phyloP scores from a whole-genome alignment of 2,113 vertebrate species.

The Paramormyrops kingsleyae region DNA sequence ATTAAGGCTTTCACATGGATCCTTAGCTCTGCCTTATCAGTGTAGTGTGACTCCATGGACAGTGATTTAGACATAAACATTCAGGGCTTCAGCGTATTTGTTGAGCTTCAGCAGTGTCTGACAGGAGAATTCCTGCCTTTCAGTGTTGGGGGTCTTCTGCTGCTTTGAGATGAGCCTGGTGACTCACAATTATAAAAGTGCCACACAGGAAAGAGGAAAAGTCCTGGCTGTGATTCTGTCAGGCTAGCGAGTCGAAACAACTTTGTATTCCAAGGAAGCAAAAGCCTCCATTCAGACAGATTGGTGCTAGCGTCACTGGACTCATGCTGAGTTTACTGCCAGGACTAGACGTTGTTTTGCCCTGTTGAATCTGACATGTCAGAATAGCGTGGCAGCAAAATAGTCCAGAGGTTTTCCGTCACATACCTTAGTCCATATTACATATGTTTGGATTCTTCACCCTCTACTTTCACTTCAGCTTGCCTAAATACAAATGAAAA shows the following conservation, averaged over 20 bases:
- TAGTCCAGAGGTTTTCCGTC: background rate
- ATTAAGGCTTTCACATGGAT: background rate
- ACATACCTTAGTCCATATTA: background rate
- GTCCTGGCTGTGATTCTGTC: slow-evolving; percentile 30
- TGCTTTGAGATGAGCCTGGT: slow-evolving; percentile 46
- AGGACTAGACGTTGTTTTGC: slow-evolving; percentile 13
- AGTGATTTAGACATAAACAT: background rate
- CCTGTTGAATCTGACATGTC: background rate
- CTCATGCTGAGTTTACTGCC: slow-evolving; percentile 37
- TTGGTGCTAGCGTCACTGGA: slow-evolving; percentile 39
- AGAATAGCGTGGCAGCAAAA: background rate
- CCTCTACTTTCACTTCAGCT: background rate
- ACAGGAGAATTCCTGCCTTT: background rate
- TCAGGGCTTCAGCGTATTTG: background rate
- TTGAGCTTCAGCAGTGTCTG: background rate
- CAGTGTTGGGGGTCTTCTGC: background rate
- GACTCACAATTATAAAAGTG: slow-evolving; percentile 47
- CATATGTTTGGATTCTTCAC: background rate
- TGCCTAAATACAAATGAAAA: background rate
- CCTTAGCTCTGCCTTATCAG: background rate
- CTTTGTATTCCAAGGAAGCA: slow-evolving; percentile 40
- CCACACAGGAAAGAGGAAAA: slow-evolving; percentile 43
- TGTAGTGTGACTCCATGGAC: background rate
- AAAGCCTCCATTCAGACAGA: slow-evolving; percentile 43
- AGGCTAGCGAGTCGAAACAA: slow-evolving; percentile 36